Evolutionary conservation across 2,797 vertebrate species (phyloP).

Genomic region (Phrynocephalus forsythii): DNA sequence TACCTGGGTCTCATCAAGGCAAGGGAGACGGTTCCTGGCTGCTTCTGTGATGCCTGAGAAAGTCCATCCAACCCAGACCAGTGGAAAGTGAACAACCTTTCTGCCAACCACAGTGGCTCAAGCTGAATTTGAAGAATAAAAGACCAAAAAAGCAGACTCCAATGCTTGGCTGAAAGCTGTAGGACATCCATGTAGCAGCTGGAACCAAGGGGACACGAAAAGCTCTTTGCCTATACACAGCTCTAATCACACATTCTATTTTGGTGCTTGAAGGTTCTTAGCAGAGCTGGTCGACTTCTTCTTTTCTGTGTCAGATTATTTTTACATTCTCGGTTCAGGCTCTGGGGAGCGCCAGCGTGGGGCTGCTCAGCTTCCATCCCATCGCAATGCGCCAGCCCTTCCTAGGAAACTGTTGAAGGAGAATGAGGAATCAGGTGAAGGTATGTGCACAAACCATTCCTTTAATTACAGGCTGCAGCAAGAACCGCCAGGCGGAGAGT

Average conservation of each 20-base stretch:
- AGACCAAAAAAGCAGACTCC: neutral
- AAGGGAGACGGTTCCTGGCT: neutral
- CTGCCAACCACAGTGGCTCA: neutral
- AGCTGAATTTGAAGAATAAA: neutral
- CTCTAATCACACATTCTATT: neutral
- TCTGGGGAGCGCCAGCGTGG: neutral
- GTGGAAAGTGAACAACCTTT: neutral
- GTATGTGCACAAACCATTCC: slow-evolving; percentile 8
- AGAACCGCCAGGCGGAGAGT: neutral
- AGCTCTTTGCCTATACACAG: neutral
- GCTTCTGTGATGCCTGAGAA: neutral
- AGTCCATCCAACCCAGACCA: neutral
- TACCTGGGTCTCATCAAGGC: neutral
- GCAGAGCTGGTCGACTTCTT: neutral
- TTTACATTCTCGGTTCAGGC: accelerated
- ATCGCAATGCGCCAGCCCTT: accelerated
- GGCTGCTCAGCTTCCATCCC: neutral
- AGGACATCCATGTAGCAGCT: neutral
- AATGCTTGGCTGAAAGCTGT: neutral
- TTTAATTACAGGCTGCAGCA: neutral
- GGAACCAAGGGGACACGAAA: neutral
- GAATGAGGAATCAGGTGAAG: neutral
- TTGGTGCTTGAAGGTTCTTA: neutral
- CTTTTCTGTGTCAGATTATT: accelerated
- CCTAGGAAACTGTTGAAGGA: neutral